Evolutionary conservation across 2,113 vertebrate genomes (phyloP).

Genomic region (Spheniscus mendiculus): DNA sequence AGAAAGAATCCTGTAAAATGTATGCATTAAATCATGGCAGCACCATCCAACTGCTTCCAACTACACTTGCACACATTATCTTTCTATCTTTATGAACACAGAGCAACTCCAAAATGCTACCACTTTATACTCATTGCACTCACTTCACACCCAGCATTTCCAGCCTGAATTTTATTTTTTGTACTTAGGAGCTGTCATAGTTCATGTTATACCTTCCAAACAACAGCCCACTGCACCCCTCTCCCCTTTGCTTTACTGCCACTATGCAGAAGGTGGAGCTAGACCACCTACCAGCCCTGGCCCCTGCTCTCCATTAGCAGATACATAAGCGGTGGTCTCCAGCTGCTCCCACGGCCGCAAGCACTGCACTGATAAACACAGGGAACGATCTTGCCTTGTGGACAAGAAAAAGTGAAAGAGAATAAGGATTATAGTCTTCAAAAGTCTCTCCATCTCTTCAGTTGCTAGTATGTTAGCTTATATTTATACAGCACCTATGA

Average conservation of each 20-base stretch:
- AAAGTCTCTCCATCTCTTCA: neutral
- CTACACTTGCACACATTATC: neutral
- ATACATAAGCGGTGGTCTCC: fast-evolving
- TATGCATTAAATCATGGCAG: neutral
- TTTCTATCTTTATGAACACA: neutral
- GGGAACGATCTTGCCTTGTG: no score
- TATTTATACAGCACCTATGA: neutral
- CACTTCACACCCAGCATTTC: neutral
- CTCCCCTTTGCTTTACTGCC: neutral
- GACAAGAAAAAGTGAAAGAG: neutral
- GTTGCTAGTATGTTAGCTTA: neutral
- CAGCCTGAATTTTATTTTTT: neutral
- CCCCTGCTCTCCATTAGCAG: neutral
- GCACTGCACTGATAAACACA: neutral
- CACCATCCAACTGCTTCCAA: neutral
- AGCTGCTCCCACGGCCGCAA: neutral
- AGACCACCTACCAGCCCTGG: neutral
- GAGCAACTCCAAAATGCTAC: neutral
- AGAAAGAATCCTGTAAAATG: neutral
- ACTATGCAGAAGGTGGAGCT: neutral
- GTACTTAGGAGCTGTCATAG: neutral
- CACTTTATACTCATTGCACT: neutral
- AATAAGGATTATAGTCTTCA: neutral
- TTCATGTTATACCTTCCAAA: neutral
- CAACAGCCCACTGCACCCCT: neutral